A percentile compares a stretch with the other conserved stretches of the same genome.
phyloP scores from a whole-genome alignment of 2,113 vertebrate species.

The Pollimyrus isidori region DNA sequence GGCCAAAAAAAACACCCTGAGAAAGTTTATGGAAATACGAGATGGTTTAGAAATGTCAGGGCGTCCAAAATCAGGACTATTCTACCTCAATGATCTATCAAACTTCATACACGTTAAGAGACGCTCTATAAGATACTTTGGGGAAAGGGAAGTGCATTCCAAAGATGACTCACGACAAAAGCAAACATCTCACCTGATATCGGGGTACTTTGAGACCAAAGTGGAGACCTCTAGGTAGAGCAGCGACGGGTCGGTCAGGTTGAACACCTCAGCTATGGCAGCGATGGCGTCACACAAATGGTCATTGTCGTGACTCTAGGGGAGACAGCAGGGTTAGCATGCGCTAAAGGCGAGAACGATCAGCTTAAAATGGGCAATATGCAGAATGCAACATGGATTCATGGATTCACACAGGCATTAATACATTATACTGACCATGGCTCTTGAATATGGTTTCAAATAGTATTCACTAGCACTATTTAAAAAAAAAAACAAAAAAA shows the following conservation, averaged over 20 bases:
- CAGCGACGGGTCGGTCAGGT: constrained; percentile 88
- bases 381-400: not conserved
- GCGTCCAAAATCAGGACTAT: not conserved
- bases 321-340: not conserved
- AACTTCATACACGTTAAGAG: not conserved
- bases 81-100: not conserved
- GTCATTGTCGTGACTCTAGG: constrained; percentile 70
- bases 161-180: not conserved
- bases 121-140: not conserved
- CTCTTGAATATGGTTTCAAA: not conserved
- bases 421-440: not conserved
- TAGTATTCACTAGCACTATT: not conserved
- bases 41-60: not conserved
- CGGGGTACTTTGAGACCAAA: constrained; percentile 89
- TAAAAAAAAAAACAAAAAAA: not conserved
- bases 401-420: not conserved
- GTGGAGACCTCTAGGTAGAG: constrained; percentile 92
- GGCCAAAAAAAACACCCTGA: not conserved
- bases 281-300: constrained; percentile 78
- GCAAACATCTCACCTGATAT: constrained; percentile 74
- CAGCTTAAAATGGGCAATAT: not conserved
- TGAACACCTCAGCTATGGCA: constrained; percentile 91
- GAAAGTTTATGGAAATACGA: not conserved
- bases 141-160: not conserved
- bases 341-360: not conserved